phyloP scores from a whole-genome alignment of 2,797 vertebrate species.

The Pelodytes ibericus region DNA sequence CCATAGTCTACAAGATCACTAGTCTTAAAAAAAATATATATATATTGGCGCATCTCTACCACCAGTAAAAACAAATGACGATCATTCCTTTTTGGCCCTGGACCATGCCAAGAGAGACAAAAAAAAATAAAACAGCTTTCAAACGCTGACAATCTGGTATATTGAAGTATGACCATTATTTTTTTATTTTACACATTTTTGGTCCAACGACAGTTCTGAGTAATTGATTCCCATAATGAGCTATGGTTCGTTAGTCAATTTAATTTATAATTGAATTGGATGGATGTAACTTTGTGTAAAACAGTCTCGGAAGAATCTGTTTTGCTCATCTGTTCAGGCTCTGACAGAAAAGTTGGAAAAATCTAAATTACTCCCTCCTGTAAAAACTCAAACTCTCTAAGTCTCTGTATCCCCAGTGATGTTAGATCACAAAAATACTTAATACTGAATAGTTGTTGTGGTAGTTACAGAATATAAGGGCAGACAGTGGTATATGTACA shows the following conservation, averaged over 20 bases:
- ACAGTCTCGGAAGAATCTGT: conserved; percentile 86
- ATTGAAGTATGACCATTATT: conserved; percentile 86
- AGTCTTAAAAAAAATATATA: conserved; percentile 69
- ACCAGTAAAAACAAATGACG: conserved; percentile 79
- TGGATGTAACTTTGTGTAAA: conserved; percentile 88
- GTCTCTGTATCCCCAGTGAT: conserved; percentile 79
- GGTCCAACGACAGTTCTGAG: conserved; percentile 87
- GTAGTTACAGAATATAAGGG: conserved; percentile 14
- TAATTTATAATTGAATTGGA: conserved; percentile 93
- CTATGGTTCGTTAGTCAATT: conserved; percentile 91
- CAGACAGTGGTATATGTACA: not conserved
- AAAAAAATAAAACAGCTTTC: conserved; percentile 84
- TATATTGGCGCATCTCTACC: conserved; percentile 68
- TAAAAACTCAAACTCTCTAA: conserved; percentile 68
- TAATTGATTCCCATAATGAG: conserved; percentile 92
- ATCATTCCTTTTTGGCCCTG: conserved; percentile 77
- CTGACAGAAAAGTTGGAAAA: conserved; percentile 80
- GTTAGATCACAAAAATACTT: conserved; percentile 67
- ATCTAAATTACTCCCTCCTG: conserved; percentile 81
- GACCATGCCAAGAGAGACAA: conserved; percentile 79
- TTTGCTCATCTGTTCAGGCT: conserved; percentile 85
- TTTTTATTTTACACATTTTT: conserved; percentile 89
- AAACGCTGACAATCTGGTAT: conserved; percentile 82
- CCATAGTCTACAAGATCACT: conserved; percentile 71
- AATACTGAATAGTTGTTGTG: conserved; percentile 74